Percentiles rank a stretch among this genome's conserved stretches.
phyloP scores from a whole-genome alignment of 2,888 invertebrate genomes.

The Dolichomitus sp. region DNA sequence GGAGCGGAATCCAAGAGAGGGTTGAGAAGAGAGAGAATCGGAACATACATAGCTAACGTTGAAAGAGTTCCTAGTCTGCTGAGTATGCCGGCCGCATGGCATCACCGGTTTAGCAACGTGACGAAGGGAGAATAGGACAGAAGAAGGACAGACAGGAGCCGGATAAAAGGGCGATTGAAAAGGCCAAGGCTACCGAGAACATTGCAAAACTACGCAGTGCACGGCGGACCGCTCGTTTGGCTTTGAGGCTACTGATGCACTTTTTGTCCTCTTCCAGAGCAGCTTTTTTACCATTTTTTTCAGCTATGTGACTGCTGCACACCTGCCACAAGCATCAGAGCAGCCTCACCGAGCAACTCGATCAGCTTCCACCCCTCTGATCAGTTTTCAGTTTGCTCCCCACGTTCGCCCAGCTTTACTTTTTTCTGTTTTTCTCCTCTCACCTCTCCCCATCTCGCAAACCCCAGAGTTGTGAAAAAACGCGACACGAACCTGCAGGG shows the following conservation, averaged over 20 bases:
- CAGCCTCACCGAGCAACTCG: constrained; percentile 57
- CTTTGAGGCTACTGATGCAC: constrained; percentile 61
- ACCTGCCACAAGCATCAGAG: constrained; percentile 60
- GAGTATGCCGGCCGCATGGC: constrained; percentile 7
- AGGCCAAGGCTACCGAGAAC: constrained; percentile 33
- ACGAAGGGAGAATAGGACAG: constrained; percentile 62
- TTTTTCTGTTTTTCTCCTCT: constrained; percentile 31
- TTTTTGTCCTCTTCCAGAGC: constrained; percentile 50
- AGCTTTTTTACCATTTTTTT: constrained; percentile 24
- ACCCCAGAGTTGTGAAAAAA: constrained; percentile 50
- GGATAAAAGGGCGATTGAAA: constrained; percentile 11
- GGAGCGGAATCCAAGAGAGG: constrained; percentile 19
- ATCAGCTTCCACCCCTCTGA: constrained; percentile 57
- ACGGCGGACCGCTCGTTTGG: constrained; percentile 22
- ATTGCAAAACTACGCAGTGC: constrained; percentile 35
- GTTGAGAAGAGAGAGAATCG: constrained; percentile 45
- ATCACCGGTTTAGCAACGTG: constrained; percentile 56
- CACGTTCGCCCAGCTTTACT: not conserved
- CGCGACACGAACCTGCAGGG: constrained; percentile 47
- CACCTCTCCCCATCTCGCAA: constrained; percentile 13
- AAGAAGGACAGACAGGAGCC: constrained; percentile 34
- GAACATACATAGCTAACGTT: not conserved
- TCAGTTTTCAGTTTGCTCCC: constrained; percentile 63
- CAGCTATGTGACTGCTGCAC: constrained; percentile 47
- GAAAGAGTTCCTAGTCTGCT: not conserved